Percentiles rank a stretch among this genome's conserved stretches.
These are phyloP conservation scores for Ashinkailepas kermadecensis DNA, from an alignment of 2,888 invertebrate genomes.

Conservation along the genomic window DNA sequence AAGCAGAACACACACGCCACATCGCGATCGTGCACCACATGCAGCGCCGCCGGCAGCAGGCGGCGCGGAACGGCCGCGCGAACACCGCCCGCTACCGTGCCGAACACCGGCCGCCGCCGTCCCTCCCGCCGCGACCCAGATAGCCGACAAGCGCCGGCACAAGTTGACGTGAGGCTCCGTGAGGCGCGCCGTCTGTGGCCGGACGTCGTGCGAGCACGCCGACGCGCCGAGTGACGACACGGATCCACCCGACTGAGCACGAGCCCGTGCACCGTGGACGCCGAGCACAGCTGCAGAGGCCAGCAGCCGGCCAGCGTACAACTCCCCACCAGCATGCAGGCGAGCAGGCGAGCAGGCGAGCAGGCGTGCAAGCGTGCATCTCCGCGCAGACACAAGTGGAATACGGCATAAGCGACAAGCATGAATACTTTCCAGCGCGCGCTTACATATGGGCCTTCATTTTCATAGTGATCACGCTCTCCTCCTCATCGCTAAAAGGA, in stretches of 20 bases:
- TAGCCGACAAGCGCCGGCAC: background rate
- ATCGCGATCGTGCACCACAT: background rate
- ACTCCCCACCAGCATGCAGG: background rate
- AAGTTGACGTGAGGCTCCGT: background rate
- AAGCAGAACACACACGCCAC: background rate
- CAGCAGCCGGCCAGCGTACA: background rate
- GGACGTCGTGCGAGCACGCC: too few relatives aligned
- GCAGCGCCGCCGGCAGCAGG: background rate
- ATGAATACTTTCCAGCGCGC: background rate
- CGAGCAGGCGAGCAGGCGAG: background rate
- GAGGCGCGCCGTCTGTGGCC: too few relatives aligned
- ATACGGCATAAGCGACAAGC: slow-evolving; percentile 37
- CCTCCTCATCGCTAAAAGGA: slow-evolving; percentile 53
- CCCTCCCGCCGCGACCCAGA: background rate
- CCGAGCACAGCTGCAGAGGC: background rate
- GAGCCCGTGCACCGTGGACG: background rate
- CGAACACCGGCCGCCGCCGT: background rate
- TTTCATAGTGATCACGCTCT: slow-evolving; percentile 59
- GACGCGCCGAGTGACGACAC: too few relatives aligned
- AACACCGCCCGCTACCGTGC: background rate
- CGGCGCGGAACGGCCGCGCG: too few relatives aligned
- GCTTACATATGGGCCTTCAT: slow-evolving; percentile 58
- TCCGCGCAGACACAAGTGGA: slow-evolving; percentile 8
- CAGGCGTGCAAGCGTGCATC: too few relatives aligned
- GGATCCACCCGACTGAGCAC: too few relatives aligned